phyloP scores from a whole-genome alignment of 35 echinoderm and acorn worm species.

The Strongylocentrotus purpuratus region DNA sequence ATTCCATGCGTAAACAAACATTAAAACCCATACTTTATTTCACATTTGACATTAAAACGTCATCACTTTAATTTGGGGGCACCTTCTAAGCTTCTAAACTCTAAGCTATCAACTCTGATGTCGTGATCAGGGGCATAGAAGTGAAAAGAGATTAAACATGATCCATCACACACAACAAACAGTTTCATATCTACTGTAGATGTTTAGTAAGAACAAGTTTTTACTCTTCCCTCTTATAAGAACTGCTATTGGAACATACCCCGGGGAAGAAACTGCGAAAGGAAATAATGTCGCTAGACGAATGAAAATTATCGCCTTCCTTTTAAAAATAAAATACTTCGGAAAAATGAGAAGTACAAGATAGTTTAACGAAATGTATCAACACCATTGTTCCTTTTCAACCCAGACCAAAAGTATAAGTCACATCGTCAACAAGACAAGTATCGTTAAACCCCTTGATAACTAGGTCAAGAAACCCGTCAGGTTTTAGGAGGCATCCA shows the following conservation, averaged over 20 bases:
- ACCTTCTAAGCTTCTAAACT: too few relatives aligned
- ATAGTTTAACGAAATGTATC: background rate
- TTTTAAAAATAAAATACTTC: background rate
- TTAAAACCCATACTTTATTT: too few relatives aligned
- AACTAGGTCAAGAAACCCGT: background rate
- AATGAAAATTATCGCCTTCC: background rate
- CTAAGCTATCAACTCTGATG: too few relatives aligned
- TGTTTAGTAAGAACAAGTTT: background rate
- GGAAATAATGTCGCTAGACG: background rate
- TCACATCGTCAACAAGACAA: slow-evolving; percentile 1
- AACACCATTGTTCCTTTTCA: background rate
- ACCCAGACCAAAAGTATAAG: background rate
- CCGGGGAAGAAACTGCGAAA: background rate
- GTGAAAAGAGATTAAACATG: background rate
- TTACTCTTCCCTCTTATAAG: background rate
- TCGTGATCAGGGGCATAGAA: too few relatives aligned
- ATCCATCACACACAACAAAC: background rate
- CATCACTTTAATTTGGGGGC: too few relatives aligned
- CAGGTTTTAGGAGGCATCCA: background rate
- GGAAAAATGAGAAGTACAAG: background rate
- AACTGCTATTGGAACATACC: background rate
- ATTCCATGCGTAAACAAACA: too few relatives aligned
- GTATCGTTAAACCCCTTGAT: background rate
- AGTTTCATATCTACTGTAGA: background rate
- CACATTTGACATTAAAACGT: too few relatives aligned